Evolutionary conservation across 1,140 invertebrate genomes (phyloP), one percentile per base, ranked within the genome.

Genomic region (Platorchestia sp.): DNA sequence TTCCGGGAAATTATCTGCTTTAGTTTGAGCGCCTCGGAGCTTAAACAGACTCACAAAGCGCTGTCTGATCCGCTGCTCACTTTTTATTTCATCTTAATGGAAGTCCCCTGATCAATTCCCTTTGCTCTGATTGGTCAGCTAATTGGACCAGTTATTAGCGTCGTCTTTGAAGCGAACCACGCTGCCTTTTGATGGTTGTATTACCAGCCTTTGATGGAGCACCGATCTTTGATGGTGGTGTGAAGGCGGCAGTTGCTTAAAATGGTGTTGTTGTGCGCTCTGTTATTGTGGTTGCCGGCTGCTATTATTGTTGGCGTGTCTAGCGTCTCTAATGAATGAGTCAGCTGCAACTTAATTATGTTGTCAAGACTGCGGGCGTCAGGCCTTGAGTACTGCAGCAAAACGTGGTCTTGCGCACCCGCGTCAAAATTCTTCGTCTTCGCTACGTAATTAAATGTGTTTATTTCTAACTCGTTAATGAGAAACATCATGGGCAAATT

Each of bases 121-220:
- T 41, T 89, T 44, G 87, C 87, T 42, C 87, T 89, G 87, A 89
- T 89, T 89, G 87, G 87, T 89, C 87, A 89, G 87, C 87, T 89
- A 89, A 89, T 89, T 89, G 87, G 87, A 41, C 87, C 87, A 42
- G 87, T 89, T 89, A 89, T 89, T 89, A 89, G 87, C 87, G 59
- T 75, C 59, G 59, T 75, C 59, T 75, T 75, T 75, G 59, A 75
- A 36, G 10, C 59, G 59, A 75, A 75, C 59, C 59, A 75, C 59
- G 87, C 87, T 42, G 87, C 27, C 87, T 42, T 89, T 89, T 89
- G 87, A 89, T 89, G 87, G 5, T 89, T 44, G 87, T 44, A 89
- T 89, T 89, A 89, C 41, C 43, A 41, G 87, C 41, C 87, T 89
- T 89, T 89, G 87, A 89, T 89, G 87, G 41, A 44, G 41, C 43